Base-by-base conservation (phyloP, 2,888 invertebrate genomes). In the Nymphalis urticae region DNA sequence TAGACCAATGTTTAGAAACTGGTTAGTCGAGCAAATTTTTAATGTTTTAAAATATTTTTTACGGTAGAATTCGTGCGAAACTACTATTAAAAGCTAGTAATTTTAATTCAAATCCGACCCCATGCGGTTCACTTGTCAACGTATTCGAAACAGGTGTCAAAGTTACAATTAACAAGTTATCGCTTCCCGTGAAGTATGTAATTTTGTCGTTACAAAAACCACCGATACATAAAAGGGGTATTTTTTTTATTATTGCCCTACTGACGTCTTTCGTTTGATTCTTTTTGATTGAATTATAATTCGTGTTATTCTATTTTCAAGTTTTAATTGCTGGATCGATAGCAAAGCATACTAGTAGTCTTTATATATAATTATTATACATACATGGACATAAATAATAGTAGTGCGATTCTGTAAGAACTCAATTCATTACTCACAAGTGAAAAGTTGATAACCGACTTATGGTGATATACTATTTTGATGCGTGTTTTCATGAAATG, bases 141-240 rank as follows among this genome's bases (percentile, higher is more conserved):
- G 54, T 17, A 62, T 42, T 36, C 10, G 19, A 73, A 76, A 83
- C 89, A 91, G 90, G 89, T 91, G 91, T 85, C 83, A 84, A 81
- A 81, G 77, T 84, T 79, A 76, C 82, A 86, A 91, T 91, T 92
- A 90, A 74, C 89, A 82, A 87, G 76, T 90, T 90, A 85, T 85
- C 90, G 81, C 88, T 85, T 88, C 86, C 89, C 82, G 81, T 79
- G 68, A 68, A 73, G 69, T 63, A 68, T 73, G 72, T 75, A 73
- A 82, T 84, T 82, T 73, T 36, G 66, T 67, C 62, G 63, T 65
- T 70, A 69, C 62, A 42, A 42, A 51, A 69, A 69, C 66, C 61
- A 54, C 48, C 32, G 47, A 51, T 59, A 70, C 60, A 53, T 59
- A 27, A 73, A 76, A 72, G 66, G 75, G 78, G 79, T 48, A 6